A percentile compares a stretch with the other conserved stretches of the same genome.
Conservation (phyloP, 2,797 vertebrate genomes). For the Sebastolobus altivelis region DNA sequence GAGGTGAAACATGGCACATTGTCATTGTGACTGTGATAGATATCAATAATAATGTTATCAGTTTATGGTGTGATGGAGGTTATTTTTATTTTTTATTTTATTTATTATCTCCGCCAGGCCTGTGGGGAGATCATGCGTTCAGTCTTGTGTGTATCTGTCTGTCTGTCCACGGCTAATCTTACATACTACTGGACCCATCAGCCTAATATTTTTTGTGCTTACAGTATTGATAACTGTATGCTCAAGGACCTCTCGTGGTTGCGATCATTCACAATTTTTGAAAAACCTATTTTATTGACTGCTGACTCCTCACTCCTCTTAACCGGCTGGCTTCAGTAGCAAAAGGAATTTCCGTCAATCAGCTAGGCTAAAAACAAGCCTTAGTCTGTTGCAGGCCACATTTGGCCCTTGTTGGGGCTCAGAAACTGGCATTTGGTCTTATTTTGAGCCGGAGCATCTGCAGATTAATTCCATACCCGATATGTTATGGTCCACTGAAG, state of each 20-base stretch:
- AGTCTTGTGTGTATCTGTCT: neutral
- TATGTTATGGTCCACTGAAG: neutral
- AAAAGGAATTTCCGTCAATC: neutral
- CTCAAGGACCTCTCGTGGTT: neutral
- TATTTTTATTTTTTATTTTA: conserved; percentile 1
- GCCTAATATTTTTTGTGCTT: neutral
- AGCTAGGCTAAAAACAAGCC: neutral
- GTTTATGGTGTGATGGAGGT: neutral
- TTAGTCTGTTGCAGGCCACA: neutral
- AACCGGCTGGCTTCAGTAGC: rapidly evolving
- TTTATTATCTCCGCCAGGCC: neutral
- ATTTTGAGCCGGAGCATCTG: neutral
- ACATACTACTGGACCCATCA: neutral
- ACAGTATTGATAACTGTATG: neutral
- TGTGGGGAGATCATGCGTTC: neutral
- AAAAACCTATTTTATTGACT: neutral
- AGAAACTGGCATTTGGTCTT: neutral
- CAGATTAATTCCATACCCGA: neutral
- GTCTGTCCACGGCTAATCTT: neutral
- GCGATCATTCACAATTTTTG: neutral
- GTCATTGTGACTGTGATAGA: neutral
- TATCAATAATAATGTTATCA: neutral
- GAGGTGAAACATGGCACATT: neutral
- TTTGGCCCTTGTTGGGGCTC: neutral
- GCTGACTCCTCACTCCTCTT: no score